These are phyloP conservation scores for Okapia johnstoni DNA, from an alignment of 2,113 vertebrate species.

Conservation along the genomic window DNA sequence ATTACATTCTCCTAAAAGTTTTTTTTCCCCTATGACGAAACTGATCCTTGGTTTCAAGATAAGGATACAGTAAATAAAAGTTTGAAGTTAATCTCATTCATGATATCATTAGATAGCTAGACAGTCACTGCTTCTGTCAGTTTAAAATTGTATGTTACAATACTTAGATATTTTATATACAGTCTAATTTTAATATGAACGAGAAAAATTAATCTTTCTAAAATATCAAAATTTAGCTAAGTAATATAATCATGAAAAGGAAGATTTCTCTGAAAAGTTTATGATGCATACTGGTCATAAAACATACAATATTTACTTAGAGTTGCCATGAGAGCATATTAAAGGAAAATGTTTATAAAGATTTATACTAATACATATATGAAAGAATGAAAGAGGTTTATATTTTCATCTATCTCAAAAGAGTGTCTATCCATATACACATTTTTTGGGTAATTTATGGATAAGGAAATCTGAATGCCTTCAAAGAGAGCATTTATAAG, in stretches of 20 bases:
- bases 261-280: background rate
- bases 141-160: constrained; percentile 18
- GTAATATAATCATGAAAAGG: background rate
- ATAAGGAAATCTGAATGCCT: background rate
- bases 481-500: constrained; percentile 15
- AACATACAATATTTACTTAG: background rate
- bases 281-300: background rate
- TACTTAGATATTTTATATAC: background rate
- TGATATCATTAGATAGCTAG: background rate
- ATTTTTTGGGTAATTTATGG: background rate
- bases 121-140: background rate
- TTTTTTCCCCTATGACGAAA: background rate
- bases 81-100: background rate
- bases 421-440: background rate
- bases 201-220: background rate
- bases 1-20: background rate
- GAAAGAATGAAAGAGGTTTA: background rate
- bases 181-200: background rate
- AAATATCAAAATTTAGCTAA: constrained; percentile 26
- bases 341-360: constrained; percentile 15
- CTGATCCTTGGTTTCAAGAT: background rate
- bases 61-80: background rate
- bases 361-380: background rate
- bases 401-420: constrained; percentile 12
- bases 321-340: background rate